These are phyloP conservation scores for Hymenochirus boettgeri DNA, from an alignment of 2,113 vertebrate species.

Conservation along the genomic window DNA sequence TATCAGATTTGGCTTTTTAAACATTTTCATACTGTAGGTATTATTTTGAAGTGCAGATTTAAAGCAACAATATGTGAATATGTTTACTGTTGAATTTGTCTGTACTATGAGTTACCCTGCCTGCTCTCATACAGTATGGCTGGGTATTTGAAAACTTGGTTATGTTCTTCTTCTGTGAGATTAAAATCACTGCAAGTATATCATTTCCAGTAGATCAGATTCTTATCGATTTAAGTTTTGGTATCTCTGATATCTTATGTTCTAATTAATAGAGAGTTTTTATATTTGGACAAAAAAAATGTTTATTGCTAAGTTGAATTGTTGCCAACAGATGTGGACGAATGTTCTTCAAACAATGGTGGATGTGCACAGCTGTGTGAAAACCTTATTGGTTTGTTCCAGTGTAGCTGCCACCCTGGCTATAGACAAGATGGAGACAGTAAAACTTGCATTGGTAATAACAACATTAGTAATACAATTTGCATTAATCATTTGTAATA, in stretches of 20 bases:
- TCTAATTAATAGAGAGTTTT: background rate
- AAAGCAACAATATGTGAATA: too few species aligned
- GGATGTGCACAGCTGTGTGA: constrained; percentile 81
- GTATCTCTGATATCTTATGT: background rate
- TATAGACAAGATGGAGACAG: constrained; percentile 75
- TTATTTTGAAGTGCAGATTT: too few species aligned
- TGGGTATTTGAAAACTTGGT: too few species aligned
- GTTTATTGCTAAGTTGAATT: too few species aligned
- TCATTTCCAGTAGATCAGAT: background rate
- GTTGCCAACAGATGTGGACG: constrained; percentile 78
- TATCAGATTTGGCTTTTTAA: too few species aligned
- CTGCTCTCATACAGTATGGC: too few species aligned
- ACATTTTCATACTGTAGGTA: too few species aligned
- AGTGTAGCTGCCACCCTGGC: constrained; percentile 74
- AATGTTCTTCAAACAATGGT: constrained; percentile 67
- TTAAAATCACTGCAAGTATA: background rate
- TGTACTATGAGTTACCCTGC: too few species aligned
- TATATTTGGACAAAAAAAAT: background rate
- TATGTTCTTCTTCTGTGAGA: too few species aligned
- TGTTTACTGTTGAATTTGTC: too few species aligned
- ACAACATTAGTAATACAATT: too few species aligned
- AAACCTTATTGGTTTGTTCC: constrained; percentile 83
- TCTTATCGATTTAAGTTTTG: background rate
- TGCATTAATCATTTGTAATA: too few species aligned
- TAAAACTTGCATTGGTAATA: constrained; percentile 73